These are phyloP conservation scores for Pseudotriccus pelzelni DNA, from an alignment of 2,797 vertebrate species.

Conservation along the genomic window DNA sequence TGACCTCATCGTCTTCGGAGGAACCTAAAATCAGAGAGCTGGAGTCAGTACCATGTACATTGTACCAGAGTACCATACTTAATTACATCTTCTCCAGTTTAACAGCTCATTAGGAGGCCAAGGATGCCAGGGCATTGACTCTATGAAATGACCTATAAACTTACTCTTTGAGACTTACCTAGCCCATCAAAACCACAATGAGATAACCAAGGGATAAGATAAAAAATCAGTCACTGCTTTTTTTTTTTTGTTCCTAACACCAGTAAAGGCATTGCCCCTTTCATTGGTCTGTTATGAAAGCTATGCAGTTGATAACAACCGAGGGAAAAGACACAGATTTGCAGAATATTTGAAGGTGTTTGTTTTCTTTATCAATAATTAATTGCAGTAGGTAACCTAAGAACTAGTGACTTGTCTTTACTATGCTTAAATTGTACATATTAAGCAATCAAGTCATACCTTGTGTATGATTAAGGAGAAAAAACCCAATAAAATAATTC, in stretches of 20 bases:
- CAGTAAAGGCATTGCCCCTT: not conserved
- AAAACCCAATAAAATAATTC: not conserved
- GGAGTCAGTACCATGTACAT: slow-evolving; percentile 73
- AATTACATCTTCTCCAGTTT: slow-evolving; percentile 73
- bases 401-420: slow-evolving; percentile 49
- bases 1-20: slow-evolving; percentile 83
- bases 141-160: slow-evolving; percentile 73
- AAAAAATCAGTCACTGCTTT: not conserved
- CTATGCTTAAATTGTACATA: slow-evolving; percentile 24
- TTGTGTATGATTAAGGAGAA: not conserved
- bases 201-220: slow-evolving; percentile 33
- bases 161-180: slow-evolving; percentile 63
- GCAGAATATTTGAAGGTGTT: slow-evolving; percentile 67
- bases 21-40: slow-evolving; percentile 82
- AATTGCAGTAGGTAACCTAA: slow-evolving; percentile 82
- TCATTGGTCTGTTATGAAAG: not conserved
- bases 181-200: slow-evolving; percentile 50
- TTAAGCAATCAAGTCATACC: not conserved
- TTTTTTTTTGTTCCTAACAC: not conserved
- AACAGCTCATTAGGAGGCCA: slow-evolving; percentile 71
- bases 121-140: slow-evolving; percentile 66
- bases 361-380: slow-evolving; percentile 88
- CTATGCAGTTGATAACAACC: not conserved
- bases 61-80: slow-evolving; percentile 53
- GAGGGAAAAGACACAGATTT: slow-evolving; percentile 54